Evolutionary conservation across 2,888 invertebrate species (phyloP).

Genomic region (Lordiphosa fenestrarum): DNA sequence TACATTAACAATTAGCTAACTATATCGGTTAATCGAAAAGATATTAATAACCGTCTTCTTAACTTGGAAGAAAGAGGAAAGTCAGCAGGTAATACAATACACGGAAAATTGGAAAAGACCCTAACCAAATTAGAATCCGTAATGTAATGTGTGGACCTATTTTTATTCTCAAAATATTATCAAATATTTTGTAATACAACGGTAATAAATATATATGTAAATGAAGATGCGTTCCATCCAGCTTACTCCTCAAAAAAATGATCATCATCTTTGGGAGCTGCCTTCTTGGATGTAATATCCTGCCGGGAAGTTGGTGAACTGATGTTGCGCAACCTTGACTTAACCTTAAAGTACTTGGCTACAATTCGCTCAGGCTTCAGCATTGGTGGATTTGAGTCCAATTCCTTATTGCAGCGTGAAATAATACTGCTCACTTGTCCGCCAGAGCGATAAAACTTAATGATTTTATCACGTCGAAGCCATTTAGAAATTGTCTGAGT

Average conservation of each 20-base stretch:
- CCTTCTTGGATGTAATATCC: constrained; percentile 1
- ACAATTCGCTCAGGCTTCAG: constrained; percentile 44
- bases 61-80: no score
- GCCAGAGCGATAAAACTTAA: constrained; percentile 56
- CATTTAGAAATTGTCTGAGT: constrained; percentile 57
- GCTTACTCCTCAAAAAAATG: constrained; percentile 32
- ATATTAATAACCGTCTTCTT: no score
- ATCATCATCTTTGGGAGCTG: constrained; percentile 3
- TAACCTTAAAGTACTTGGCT: constrained; percentile 27
- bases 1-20: no score
- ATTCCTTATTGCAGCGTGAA: constrained; percentile 46
- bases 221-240: not conserved
- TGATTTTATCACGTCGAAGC: constrained; percentile 55
- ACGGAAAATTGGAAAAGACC: no score
- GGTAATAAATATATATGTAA: no score
- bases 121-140: no score
- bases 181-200: no score
- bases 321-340: constrained; percentile 25
- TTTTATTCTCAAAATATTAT: no score
- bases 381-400: constrained; percentile 18
- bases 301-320: constrained; percentile 10
- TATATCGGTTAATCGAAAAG: no score
- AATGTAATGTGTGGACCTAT: no score
- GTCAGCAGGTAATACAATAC: no score
- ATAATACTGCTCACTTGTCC: constrained; percentile 54